Conservation (phyloP, 2,888 invertebrate genomes). For the Lycia hirtaria region DNA sequence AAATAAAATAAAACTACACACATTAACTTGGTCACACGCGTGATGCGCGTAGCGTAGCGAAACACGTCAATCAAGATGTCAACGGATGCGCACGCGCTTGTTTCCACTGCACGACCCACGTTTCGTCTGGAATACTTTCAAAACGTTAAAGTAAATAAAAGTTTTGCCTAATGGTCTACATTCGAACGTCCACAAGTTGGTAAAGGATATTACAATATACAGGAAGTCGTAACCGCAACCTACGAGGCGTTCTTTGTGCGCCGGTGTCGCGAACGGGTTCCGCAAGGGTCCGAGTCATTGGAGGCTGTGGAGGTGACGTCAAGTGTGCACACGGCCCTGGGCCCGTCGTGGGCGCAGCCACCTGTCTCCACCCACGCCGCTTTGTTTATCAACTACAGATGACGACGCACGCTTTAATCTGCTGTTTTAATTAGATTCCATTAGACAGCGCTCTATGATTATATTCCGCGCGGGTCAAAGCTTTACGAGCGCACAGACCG, state of each 20-base stretch:
- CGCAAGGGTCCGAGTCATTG: slow-evolving; percentile 56
- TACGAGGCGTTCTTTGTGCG: slow-evolving; percentile 40
- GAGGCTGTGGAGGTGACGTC: slow-evolving; percentile 76
- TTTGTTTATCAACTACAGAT: slow-evolving; percentile 56
- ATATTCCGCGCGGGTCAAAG: slow-evolving; percentile 33
- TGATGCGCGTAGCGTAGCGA: slow-evolving; percentile 56
- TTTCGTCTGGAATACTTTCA: slow-evolving; percentile 22
- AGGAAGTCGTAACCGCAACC: slow-evolving; percentile 36
- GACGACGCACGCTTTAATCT: slow-evolving; percentile 42
- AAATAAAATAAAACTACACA: slow-evolving; percentile 56
- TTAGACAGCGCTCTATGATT: slow-evolving; percentile 37
- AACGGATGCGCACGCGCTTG: slow-evolving; percentile 47
- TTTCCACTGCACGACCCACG: slow-evolving; percentile 21
- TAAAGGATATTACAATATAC: slow-evolving; percentile 12
- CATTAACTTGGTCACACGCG: slow-evolving; percentile 51
- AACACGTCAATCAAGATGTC: slow-evolving; percentile 73
- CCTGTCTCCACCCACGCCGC: slow-evolving; percentile 71
- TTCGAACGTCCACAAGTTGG: slow-evolving; percentile 4
- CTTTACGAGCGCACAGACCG: slow-evolving; percentile 40
- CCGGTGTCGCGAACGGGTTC: slow-evolving; percentile 54
- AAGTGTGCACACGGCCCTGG: slow-evolving; percentile 80
- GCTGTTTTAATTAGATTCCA: slow-evolving; percentile 42
- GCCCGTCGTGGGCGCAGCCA: slow-evolving; percentile 69
- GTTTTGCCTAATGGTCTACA: slow-evolving; percentile 22
- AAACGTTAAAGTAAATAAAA: slow-evolving; percentile 13